Base-by-base conservation (phyloP, 2,888 invertebrate genomes). In the Papilio demoleus region DNA sequence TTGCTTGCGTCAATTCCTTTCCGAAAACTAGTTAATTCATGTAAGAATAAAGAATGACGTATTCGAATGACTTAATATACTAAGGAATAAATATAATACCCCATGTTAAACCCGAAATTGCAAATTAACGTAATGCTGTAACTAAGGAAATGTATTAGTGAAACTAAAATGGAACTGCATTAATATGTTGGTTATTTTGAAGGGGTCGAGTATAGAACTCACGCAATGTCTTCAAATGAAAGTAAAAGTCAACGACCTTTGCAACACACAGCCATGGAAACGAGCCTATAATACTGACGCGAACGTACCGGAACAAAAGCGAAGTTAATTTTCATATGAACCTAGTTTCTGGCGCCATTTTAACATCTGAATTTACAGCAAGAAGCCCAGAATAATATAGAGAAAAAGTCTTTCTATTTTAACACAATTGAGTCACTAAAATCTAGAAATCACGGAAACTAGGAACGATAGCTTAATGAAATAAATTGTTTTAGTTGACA, bases 231-330 rank as follows among this genome's bases (percentile, higher is more conserved):
- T 69, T 67, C 62, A 75, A 73, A 72, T 68, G 74, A 76, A 76
- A 77, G 77, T 74, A 53, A 75, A 72, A 71, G 76, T 73, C 73
- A 71, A 74, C 65, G 72, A 76, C 70, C 74, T 74, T 65, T 69
- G 70, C 68, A 67, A 73, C 67, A 70, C 17, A 24, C 45, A 47
- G 36, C 22, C 22, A 36, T 19, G 38, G 60, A 56, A 56, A 56
- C 17, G 1, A 56, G 31, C 27, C 11, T n/a, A 72, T 31, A 12
- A 14, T 4, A 47, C 19, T 47, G 22, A 17, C 9, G 22, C 22
- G 12, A 22, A 22, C 11, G 47, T 22, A 47, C 22, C 12, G 4
- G 4, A 47, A 45, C 45, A 19, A 22, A 22, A 45, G 22, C 11
- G 45, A 22, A 22, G 11, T 12, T 0, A 22, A 22, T 45, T 45